phyloP scores from a whole-genome alignment of 2,113 vertebrate species.

The Anthoscopus minutus region DNA sequence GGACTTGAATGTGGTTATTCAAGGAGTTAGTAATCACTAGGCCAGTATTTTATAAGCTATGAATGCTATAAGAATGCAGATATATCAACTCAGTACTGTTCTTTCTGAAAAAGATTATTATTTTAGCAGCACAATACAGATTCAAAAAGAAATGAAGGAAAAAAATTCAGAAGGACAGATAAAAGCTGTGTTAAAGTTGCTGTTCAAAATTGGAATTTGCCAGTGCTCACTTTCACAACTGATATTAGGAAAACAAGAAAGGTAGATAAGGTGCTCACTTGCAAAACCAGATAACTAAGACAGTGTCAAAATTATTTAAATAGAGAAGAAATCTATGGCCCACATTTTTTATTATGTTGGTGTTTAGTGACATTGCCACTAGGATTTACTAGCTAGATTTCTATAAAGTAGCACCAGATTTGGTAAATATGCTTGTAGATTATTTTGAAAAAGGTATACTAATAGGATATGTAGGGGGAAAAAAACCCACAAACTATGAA shows the following conservation, averaged over 20 bases:
- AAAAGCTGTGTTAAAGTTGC: neutral
- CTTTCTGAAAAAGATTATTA: neutral
- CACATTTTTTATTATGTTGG: neutral
- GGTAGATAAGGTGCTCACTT: neutral
- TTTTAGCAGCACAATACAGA: neutral
- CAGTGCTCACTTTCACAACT: neutral
- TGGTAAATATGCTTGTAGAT: neutral
- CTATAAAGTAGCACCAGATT: neutral
- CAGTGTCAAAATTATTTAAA: neutral
- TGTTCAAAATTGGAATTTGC: neutral
- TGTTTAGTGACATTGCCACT: neutral
- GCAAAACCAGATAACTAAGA: neutral
- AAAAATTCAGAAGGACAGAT: neutral
- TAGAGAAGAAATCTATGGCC: neutral
- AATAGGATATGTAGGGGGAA: neutral
- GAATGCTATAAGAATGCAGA: neutral
- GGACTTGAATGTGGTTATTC: constrained; percentile 18
- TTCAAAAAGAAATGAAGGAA: neutral
- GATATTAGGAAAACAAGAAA: neutral
- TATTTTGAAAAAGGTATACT: neutral
- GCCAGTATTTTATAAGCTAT: neutral
- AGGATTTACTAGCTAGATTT: neutral
- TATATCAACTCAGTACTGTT: neutral
- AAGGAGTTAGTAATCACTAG: constrained; percentile 1
- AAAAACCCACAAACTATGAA: accelerated